These are phyloP conservation scores for Stratiomys singularior DNA, from an alignment of 2,888 invertebrate genomes.

Conservation along the genomic window DNA sequence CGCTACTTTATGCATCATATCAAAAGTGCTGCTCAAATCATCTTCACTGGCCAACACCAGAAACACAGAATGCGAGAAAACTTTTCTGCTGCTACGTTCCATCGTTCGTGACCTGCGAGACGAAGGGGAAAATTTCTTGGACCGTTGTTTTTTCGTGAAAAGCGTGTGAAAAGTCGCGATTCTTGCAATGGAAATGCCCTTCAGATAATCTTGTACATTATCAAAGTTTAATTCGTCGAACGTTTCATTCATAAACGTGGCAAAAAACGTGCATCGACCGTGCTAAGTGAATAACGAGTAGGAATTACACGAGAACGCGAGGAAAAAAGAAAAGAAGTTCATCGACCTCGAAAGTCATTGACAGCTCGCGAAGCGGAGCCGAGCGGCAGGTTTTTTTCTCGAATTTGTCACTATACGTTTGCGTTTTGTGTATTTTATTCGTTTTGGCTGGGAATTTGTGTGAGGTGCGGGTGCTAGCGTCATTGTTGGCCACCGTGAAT, in stretches of 20 bases:
- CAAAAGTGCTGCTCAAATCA: constrained; percentile 35
- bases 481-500: background rate
- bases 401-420: constrained; percentile 2
- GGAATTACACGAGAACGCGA: constrained; percentile 20
- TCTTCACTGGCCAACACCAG: constrained; percentile 9
- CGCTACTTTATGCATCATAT: background rate
- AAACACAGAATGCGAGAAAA: background rate
- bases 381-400: background rate
- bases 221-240: background rate
- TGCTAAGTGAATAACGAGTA: background rate
- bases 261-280: constrained; percentile 10
- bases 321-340: constrained; percentile 49
- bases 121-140: constrained; percentile 44
- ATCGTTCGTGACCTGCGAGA: constrained; percentile 1
- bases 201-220: background rate
- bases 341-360: constrained; percentile 52
- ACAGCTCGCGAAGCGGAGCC: constrained; percentile 44
- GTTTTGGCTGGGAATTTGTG: background rate
- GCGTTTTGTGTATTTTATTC: constrained; percentile 2
- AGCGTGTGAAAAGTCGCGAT: constrained; percentile 31
- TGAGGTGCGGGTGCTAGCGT: background rate
- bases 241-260: constrained; percentile 16
- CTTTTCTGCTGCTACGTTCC: constrained; percentile 27
- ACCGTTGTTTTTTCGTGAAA: constrained; percentile 49
- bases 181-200: constrained; percentile 27